These are phyloP conservation scores for Lithophane socia DNA, from an alignment of 2,888 invertebrate genomes.

Conservation along the genomic window DNA sequence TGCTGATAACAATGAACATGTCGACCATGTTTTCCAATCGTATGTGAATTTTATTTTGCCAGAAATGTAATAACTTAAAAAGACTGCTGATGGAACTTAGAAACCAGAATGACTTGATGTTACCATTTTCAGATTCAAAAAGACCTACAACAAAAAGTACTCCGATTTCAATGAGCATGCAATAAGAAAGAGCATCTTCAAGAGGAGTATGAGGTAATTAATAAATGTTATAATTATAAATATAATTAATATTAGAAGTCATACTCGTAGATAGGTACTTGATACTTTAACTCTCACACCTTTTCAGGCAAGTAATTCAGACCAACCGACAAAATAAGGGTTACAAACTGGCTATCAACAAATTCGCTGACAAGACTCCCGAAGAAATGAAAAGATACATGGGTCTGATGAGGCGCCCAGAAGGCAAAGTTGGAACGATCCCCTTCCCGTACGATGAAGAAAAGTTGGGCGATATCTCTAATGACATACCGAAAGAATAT, in stretches of 20 bases:
- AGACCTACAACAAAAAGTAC: constrained; percentile 40
- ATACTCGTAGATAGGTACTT: not conserved
- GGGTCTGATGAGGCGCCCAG: constrained; percentile 71
- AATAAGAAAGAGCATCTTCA: constrained; percentile 55
- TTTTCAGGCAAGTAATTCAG: constrained; percentile 70
- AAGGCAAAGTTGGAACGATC: constrained; percentile 73
- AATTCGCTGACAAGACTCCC: constrained; percentile 81
- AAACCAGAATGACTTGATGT: not conserved
- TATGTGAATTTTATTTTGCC: constrained; percentile 59
- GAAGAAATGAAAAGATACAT: constrained; percentile 75
- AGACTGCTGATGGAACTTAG: not conserved
- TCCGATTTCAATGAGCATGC: constrained; percentile 50
- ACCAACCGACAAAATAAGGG: constrained; percentile 76
- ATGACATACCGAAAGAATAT: constrained; percentile 73
- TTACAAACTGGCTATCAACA: constrained; percentile 78
- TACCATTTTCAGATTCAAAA: constrained; percentile 55
- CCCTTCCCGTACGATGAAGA: constrained; percentile 78
- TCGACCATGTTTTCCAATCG: constrained; percentile 76
- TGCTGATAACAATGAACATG: constrained; percentile 74
- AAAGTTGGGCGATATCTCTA: constrained; percentile 64
- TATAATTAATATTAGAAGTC: not conserved
- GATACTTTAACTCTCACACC: not conserved
- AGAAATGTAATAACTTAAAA: not conserved
- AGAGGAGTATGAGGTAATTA: constrained; percentile 57
- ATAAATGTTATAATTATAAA: too few relatives aligned